Evolutionary conservation across 1,140 invertebrate genomes (phyloP).

Genomic region (Drosophila micromelanica): DNA sequence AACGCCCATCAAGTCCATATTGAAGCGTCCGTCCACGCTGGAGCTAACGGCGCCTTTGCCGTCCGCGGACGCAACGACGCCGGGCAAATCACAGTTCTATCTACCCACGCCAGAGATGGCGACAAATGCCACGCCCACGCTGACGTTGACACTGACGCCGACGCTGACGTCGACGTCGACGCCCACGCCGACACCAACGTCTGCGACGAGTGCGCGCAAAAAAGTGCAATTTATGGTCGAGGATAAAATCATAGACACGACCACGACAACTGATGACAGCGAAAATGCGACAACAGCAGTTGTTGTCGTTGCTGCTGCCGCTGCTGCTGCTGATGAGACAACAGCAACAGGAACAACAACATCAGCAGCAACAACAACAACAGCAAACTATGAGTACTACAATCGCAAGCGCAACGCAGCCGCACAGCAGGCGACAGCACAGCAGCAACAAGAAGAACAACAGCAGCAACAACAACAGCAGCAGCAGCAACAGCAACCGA

Average conservation of each 20-base stretch:
- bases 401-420: conserved; percentile 72
- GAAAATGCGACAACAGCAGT: neutral
- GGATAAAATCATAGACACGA: conserved; percentile 84
- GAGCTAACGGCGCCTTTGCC: conserved; percentile 37
- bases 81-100: conserved; percentile 88
- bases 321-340: neutral
- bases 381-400: conserved; percentile 80
- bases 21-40: conserved; percentile 87
- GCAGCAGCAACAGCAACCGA: conserved; percentile 34
- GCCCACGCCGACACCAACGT: conserved; percentile 15
- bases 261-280: conserved; percentile 7
- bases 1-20: conserved; percentile 87
- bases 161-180: neutral
- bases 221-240: conserved; percentile 87
- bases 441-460: conserved; percentile 27
- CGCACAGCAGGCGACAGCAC: conserved; percentile 34
- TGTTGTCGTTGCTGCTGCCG: no score
- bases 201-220: conserved; percentile 81
- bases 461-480: conserved; percentile 34
- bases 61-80: conserved; percentile 24
- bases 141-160: neutral
- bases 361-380: no score
- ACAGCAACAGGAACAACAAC: conserved; percentile 32
- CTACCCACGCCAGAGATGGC: conserved; percentile 86
- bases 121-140: conserved; percentile 23